A percentile compares a stretch with the other conserved stretches of the same genome.
phyloP scores from a whole-genome alignment of 1,140 invertebrate species.

The Philopotamus ludificatus region DNA sequence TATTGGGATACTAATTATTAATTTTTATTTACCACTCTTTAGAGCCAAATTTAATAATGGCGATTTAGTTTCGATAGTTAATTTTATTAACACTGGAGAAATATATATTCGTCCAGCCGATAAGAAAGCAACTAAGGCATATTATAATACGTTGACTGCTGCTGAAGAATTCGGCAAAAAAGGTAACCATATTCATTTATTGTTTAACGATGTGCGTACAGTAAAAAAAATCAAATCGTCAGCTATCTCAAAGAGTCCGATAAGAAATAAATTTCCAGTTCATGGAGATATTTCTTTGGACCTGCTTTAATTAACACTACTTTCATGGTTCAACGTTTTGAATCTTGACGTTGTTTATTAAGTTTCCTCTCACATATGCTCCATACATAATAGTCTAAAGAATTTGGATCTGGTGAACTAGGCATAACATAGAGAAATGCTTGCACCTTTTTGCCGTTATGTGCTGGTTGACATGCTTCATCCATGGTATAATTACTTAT shows the following conservation, averaged over 20 bases:
- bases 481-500: too few species aligned
- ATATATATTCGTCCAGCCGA: neutral
- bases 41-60: neutral
- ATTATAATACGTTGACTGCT: neutral
- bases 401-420: too few species aligned
- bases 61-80: neutral
- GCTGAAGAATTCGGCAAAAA: neutral
- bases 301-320: too few species aligned
- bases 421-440: too few species aligned
- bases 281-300: too few species aligned
- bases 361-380: too few species aligned
- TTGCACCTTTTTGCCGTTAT: too few species aligned
- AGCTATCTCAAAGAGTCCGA: neutral
- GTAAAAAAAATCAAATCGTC: too few species aligned
- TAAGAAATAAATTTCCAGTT: neutral
- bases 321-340: neutral
- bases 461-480: too few species aligned
- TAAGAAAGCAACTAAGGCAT: neutral
- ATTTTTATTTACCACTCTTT: neutral
- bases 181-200: neutral
- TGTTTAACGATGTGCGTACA: too few species aligned
- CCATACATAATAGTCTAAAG: too few species aligned
- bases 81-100: neutral
- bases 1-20: neutral
- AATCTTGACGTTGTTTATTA: neutral